Evolutionary conservation across 2,888 invertebrate genomes (phyloP), one percentile per base, ranked within the genome.

Genomic region (Dryococelus australis): DNA sequence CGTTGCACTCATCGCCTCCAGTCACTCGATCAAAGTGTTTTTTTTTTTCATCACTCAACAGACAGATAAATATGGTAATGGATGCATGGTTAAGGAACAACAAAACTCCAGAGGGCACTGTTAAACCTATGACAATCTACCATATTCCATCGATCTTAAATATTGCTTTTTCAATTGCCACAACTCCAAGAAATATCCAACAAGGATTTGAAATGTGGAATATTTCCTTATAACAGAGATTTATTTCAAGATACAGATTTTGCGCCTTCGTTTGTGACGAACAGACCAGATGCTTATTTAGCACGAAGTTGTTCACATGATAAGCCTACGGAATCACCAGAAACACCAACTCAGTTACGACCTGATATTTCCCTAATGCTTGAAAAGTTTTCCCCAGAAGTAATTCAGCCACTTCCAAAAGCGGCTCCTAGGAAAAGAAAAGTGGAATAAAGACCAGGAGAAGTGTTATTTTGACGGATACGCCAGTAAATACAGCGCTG

Each of bases 11-110:
- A 16, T 79, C 79, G 79, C 79, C 79, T 79, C 20, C 79, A 79
- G 79, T 16, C 79, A 79, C 79, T 79, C 20, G 79, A 79, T 79
- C 79, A 16, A 79, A 79, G 79, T 79, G 79, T n/a, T n/a, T n/a
- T n/a, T n/a, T 79, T 79, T 79, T 79, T 27, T 79, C n/a, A 79
- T 16, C 79, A 79, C 79, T 79, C 27, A 24, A 79, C 6, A 79
- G 20, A 79, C 79, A 27, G 27, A 79, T 79, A 79, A 79, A 79
- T 27, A 79, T 79, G 27, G 79, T 27, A 79, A 79, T 79, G 79
- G 79, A 79, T 79, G 79, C 79, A 26, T 79, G 79, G 79, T 26
- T 79, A 9, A 79, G 47, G 47, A 47, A 47, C 47, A 47, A 47
- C 47, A 47, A 47, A 47, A 47, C 47, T 9, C 47, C 47, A 79